A percentile compares a stretch with the other conserved stretches of the same genome.
Conservation (phyloP, 1,140 invertebrate genomes). For the Bicyclus anynana region DNA sequence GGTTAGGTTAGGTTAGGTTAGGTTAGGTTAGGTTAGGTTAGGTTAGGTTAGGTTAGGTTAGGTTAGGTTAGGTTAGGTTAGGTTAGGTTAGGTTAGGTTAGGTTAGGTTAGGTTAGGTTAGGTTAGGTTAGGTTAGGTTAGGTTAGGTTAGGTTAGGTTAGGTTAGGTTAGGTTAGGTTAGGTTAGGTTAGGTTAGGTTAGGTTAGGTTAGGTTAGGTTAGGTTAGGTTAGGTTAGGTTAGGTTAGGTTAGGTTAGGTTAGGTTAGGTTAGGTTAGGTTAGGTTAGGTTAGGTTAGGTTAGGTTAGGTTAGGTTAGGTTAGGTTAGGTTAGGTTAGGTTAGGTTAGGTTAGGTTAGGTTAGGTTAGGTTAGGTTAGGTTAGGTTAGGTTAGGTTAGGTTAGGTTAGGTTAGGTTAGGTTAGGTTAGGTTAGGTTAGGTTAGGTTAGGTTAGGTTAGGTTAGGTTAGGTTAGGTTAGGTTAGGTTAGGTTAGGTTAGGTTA, state of each 20-base stretch:
- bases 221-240: slow-evolving; percentile 5
- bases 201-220: slow-evolving; percentile 5
- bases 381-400: slow-evolving; percentile 4
- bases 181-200: neutral
- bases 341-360: neutral
- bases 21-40: too few species aligned
- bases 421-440: slow-evolving; percentile 1
- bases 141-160: neutral
- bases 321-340: too few species aligned
- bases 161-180: slow-evolving; percentile 6
- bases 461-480: slow-evolving; percentile 1
- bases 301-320: slow-evolving; percentile 5
- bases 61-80: neutral
- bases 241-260: slow-evolving; percentile 5
- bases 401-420: neutral
- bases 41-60: slow-evolving; percentile 4
- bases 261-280: neutral
- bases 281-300: neutral
- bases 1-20: neutral
- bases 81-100: neutral
- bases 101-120: slow-evolving; percentile 4
- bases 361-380: neutral
- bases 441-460: neutral
- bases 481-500: neutral
- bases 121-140: slow-evolving; percentile 7